A percentile compares a stretch with the other conserved stretches of the same genome.
phyloP scores from a whole-genome alignment of 1,140 invertebrate genomes.

The Probaryconus sp. region DNA sequence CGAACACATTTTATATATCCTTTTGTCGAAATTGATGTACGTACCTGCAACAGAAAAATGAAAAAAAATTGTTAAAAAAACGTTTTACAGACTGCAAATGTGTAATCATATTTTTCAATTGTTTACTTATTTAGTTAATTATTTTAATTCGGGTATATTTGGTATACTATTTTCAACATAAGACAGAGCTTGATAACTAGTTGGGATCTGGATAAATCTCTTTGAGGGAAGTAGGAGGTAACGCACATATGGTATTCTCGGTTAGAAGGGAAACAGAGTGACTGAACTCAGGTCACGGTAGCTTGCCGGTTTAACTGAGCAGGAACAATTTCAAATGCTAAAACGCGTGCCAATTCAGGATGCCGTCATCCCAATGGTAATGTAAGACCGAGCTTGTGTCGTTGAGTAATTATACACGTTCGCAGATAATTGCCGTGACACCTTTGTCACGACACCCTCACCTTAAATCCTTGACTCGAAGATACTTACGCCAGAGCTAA shows the following conservation, averaged over 20 bases:
- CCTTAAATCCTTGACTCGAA: slow-evolving; percentile 34
- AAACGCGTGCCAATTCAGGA: slow-evolving; percentile 56
- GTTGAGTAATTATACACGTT: slow-evolving; percentile 67
- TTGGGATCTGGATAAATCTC: slow-evolving; percentile 25
- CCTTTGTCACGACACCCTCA: slow-evolving; percentile 54
- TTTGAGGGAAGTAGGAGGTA: slow-evolving; percentile 31
- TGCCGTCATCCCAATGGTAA: slow-evolving; percentile 55
- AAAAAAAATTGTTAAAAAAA: too few species aligned
- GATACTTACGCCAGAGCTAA: slow-evolving; percentile 16
- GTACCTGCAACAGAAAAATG: too few species aligned
- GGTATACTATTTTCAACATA: too few species aligned
- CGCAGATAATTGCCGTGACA: slow-evolving; percentile 66
- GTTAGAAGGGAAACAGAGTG: slow-evolving; percentile 19
- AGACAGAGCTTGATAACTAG: too few species aligned
- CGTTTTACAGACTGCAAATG: background rate
- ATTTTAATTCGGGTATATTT: too few species aligned
- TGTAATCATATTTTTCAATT: background rate
- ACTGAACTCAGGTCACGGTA: slow-evolving; percentile 39
- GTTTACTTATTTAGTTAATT: slow-evolving; percentile 8
- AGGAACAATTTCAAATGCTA: slow-evolving; percentile 64
- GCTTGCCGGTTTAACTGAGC: slow-evolving; percentile 64
- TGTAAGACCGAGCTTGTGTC: slow-evolving; percentile 59
- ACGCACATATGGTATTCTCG: slow-evolving; percentile 17
- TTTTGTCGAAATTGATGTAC: too few species aligned
- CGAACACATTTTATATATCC: too few species aligned